Evolutionary conservation across 1,140 invertebrate species (phyloP).

Genomic region (Calosoma granatense): DNA sequence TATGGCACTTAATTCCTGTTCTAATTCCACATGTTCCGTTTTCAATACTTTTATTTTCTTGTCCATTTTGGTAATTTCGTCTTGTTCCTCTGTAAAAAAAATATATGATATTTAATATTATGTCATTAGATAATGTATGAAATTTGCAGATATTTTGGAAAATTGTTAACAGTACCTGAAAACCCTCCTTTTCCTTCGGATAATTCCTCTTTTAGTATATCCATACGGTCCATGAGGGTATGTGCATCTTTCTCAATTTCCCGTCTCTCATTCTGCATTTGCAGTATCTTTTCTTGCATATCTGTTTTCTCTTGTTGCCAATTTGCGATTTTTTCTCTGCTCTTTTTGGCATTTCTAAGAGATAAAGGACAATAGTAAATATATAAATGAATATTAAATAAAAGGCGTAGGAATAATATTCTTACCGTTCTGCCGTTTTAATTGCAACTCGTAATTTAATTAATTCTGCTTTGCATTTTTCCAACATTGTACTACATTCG

Average conservation of each 20-base stretch:
- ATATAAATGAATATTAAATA: too few relatives aligned
- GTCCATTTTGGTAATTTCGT: conserved; percentile 40
- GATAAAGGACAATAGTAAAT: conserved; percentile 17
- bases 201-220: conserved; percentile 36
- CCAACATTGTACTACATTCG: conserved; percentile 53
- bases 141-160: too few relatives aligned
- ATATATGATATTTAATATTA: conserved; percentile 28
- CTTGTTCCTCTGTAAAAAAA: conserved; percentile 49
- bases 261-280: conserved; percentile 47
- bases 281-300: conserved; percentile 48
- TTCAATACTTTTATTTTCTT: conserved; percentile 54
- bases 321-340: conserved; percentile 56
- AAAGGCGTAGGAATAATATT: conserved; percentile 14
- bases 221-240: conserved; percentile 41
- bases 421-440: conserved; percentile 67
- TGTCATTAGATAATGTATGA: background rate
- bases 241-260: conserved; percentile 45
- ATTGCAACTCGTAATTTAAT: conserved; percentile 69
- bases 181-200: conserved; percentile 39
- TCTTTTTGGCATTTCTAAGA: conserved; percentile 69
- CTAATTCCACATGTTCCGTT: conserved; percentile 59
- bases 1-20: conserved; percentile 59
- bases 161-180: conserved; percentile 5
- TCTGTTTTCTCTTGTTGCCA: conserved; percentile 59
- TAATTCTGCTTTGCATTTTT: conserved; percentile 60